A percentile compares a stretch with the other conserved stretches of the same genome.
phyloP scores from a whole-genome alignment of 2,113 vertebrate genomes.

The Psilopogon haemacephalus region DNA sequence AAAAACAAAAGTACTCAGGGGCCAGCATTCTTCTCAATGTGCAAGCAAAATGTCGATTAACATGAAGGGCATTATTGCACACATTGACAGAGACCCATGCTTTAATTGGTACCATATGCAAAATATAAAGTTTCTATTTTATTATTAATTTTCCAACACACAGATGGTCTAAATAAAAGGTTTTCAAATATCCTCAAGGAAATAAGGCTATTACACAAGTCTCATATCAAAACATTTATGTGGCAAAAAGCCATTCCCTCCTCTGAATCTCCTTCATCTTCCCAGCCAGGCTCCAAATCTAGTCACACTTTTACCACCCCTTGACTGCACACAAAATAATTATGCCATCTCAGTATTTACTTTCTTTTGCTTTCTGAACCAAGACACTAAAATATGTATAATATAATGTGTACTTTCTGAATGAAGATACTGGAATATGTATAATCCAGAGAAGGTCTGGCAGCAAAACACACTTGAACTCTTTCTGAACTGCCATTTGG shows the following conservation, averaged over 20 bases:
- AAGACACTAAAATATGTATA: constrained; percentile 1
- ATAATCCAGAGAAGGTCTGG: background rate
- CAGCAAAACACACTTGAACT: constrained; percentile 52
- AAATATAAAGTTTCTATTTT: constrained; percentile 16
- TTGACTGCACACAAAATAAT: background rate
- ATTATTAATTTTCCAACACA: background rate
- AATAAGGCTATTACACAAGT: background rate
- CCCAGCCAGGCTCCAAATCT: background rate
- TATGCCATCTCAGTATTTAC: background rate
- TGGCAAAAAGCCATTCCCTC: background rate
- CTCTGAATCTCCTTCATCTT: background rate
- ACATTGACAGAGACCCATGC: background rate
- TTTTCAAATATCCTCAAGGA: constrained; percentile 1
- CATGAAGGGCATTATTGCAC: background rate
- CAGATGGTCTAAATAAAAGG: background rate
- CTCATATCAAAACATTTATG: background rate
- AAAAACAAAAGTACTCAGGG: background rate
- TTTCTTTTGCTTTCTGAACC: background rate
- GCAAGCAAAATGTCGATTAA: background rate
- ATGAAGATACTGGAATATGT: background rate
- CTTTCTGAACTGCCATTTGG: constrained; percentile 32
- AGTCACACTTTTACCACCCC: fast-evolving
- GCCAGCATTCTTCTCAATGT: background rate
- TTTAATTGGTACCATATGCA: background rate
- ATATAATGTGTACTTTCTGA: constrained; percentile 26